Evolutionary conservation across 2,888 invertebrate genomes (phyloP).

Genomic region (Tineola bisselliella): DNA sequence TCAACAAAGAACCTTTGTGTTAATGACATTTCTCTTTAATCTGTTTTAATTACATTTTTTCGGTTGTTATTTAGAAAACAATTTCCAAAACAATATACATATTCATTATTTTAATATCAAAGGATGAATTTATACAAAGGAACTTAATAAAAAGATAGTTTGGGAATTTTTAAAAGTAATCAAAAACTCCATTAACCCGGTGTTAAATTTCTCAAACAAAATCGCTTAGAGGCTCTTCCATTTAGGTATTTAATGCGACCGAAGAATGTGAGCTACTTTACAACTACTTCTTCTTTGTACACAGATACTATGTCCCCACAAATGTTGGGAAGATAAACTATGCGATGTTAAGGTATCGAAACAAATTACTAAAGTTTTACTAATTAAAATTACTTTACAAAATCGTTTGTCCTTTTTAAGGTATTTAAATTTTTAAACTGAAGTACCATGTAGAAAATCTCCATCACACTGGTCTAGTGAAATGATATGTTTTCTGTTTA

Average conservation of each 20-base stretch:
- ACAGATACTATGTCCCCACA: not conserved
- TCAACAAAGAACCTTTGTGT: not conserved
- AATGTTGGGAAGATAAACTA: not conserved
- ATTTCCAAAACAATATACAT: not conserved
- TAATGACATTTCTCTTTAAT: not conserved
- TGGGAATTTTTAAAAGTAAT: conserved; percentile 5
- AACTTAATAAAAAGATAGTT: not conserved
- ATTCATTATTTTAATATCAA: not conserved
- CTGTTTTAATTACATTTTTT: not conserved
- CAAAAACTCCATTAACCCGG: conserved; percentile 12
- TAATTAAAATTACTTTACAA: conserved; percentile 1
- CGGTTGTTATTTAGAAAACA: not conserved
- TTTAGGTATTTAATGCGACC: conserved; percentile 7
- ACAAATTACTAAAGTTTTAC: not conserved
- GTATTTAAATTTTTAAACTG: too few relatives aligned
- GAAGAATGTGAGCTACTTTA: conserved; percentile 12
- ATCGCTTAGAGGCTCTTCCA: not conserved
- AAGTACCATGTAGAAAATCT: too few relatives aligned
- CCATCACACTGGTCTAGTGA: too few relatives aligned
- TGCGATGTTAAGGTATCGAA: not conserved
- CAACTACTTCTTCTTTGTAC: not conserved
- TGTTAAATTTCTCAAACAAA: conserved; percentile 10
- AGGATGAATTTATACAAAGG: not conserved
- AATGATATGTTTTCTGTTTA: too few relatives aligned
- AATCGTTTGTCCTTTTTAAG: not conserved